Percentiles rank a stretch among this genome's conserved stretches.
phyloP scores from a whole-genome alignment of 2,888 invertebrate genomes.

The Bembecia ichneumoniformis region DNA sequence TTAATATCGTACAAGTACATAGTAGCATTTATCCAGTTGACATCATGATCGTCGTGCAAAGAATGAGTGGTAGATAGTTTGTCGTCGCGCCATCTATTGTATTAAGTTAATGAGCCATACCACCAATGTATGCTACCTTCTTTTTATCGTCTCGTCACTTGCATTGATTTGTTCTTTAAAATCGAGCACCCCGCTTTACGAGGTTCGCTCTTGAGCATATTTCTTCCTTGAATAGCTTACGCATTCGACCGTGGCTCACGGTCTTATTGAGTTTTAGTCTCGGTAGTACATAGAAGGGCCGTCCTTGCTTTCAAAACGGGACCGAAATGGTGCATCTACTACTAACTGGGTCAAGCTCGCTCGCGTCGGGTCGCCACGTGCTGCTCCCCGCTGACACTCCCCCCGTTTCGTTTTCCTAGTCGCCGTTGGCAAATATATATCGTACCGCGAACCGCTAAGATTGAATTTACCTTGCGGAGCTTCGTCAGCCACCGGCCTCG shows the following conservation, averaged over 20 bases:
- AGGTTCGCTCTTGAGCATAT: too few relatives aligned
- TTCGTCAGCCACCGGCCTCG: conserved; percentile 35
- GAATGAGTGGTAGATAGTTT: background rate
- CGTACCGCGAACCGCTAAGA: conserved; percentile 21
- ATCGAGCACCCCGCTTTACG: too few relatives aligned
- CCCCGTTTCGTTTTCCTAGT: conserved; percentile 6
- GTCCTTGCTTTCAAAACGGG: conserved; percentile 52
- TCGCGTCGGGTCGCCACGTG: conserved; percentile 57
- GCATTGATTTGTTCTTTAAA: conserved; percentile 6
- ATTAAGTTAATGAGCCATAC: conserved; percentile 27
- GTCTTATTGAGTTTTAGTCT: too few relatives aligned
- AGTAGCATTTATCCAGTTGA: background rate
- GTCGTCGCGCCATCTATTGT: conserved; percentile 21
- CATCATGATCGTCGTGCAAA: background rate
- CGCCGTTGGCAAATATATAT: conserved; percentile 19
- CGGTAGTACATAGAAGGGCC: conserved; percentile 31
- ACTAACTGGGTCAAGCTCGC: conserved; percentile 66
- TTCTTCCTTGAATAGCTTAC: too few relatives aligned
- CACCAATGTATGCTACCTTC: conserved; percentile 6
- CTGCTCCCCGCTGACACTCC: conserved; percentile 21
- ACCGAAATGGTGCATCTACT: conserved; percentile 63
- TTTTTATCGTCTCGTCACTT: conserved; percentile 18
- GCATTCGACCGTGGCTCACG: too few relatives aligned
- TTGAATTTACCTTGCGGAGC: conserved; percentile 23
- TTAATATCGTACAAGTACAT: too few relatives aligned